These are phyloP conservation scores for Arrhopalites spinosus DNA, from an alignment of 2,888 invertebrate species.

Conservation along the genomic window DNA sequence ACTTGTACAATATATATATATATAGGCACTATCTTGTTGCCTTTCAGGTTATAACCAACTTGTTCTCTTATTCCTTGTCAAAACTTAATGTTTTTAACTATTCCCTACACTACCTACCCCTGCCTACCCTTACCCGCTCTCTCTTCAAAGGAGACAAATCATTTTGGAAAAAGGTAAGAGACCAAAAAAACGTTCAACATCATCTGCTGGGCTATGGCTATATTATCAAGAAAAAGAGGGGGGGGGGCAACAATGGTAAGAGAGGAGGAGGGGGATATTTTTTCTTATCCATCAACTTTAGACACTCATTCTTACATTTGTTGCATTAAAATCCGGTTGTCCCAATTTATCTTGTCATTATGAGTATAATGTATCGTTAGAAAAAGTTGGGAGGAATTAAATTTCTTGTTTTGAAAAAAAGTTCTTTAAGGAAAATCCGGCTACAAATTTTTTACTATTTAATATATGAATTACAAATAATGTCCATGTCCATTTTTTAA, in stretches of 20 bases:
- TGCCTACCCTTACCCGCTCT: not conserved
- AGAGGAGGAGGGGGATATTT: not conserved
- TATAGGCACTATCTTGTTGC: not conserved
- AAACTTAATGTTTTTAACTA: constrained; percentile 17
- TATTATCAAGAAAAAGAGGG: too few relatives aligned
- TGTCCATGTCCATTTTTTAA: too few relatives aligned
- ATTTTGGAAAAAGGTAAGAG: not conserved
- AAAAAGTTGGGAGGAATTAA: not conserved
- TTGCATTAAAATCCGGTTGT: constrained; percentile 26
- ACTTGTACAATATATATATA: too few relatives aligned
- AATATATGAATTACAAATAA: too few relatives aligned
- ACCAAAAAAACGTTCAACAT: not conserved
- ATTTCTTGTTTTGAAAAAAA: not conserved
- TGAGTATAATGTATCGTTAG: not conserved
- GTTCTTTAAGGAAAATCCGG: too few relatives aligned
- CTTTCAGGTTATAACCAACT: not conserved
- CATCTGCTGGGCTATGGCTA: not conserved
- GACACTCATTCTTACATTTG: not conserved
- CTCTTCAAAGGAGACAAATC: constrained; percentile 1
- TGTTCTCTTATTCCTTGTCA: not conserved
- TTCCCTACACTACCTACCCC: not conserved
- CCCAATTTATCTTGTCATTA: constrained; percentile 21
- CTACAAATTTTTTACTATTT: too few relatives aligned
- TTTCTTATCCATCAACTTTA: constrained; percentile 12
- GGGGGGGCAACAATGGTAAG: too few relatives aligned